Evolutionary conservation across 1,140 invertebrate genomes (phyloP).

Genomic region (Procambarus clarkii): DNA sequence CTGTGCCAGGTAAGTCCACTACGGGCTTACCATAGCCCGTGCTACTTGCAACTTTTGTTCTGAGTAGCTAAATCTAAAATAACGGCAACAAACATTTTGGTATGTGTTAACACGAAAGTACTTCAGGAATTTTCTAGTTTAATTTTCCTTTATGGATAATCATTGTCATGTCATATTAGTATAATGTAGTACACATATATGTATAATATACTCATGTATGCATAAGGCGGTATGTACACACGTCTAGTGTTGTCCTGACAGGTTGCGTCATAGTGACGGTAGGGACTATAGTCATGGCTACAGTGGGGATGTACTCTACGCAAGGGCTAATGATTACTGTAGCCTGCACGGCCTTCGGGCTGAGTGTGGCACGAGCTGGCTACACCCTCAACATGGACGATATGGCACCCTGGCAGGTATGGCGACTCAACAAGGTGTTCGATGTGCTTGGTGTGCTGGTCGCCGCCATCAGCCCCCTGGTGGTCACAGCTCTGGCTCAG

Average conservation of each 20-base stretch:
- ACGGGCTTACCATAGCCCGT: too few species aligned
- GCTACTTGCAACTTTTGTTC: too few species aligned
- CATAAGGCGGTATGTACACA: too few species aligned
- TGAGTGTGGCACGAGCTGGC: slow-evolving; percentile 9
- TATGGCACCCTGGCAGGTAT: slow-evolving; percentile 9
- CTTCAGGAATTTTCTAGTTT: too few species aligned
- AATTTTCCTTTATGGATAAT: too few species aligned
- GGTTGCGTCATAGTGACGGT: slow-evolving; percentile 5
- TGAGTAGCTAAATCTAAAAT: too few species aligned
- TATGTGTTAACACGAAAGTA: too few species aligned
- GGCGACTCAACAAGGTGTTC: not conserved
- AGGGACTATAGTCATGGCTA: slow-evolving; percentile 13
- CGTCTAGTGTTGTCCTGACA: not conserved
- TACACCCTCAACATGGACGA: slow-evolving; percentile 27
- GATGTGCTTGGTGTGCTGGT: not conserved
- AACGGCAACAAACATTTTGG: too few species aligned
- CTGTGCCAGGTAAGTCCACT: too few species aligned
- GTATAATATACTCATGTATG: too few species aligned
- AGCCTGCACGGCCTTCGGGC: not conserved
- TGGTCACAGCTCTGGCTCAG: slow-evolving; percentile 15
- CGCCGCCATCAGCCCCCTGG: not conserved
- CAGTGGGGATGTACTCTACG: slow-evolving; percentile 1
- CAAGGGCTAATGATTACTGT: slow-evolving; percentile 14
- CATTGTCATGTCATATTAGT: too few species aligned
- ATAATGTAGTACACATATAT: too few species aligned